phyloP scores from a whole-genome alignment of 2,797 vertebrate species.

The Cryptoblepharus egeriae region DNA sequence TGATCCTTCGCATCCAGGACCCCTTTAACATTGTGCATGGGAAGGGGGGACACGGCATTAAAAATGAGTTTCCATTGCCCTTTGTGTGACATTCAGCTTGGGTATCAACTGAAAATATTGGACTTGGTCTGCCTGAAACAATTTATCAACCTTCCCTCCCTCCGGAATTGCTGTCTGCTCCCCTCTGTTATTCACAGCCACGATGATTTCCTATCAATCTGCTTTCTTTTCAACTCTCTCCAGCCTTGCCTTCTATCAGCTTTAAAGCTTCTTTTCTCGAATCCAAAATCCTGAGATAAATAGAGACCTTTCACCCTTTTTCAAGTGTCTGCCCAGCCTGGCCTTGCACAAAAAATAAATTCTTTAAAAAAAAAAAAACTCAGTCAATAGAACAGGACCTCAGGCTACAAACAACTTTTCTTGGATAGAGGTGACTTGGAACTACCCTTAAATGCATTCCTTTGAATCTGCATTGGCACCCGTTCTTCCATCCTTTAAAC shows the following conservation, averaged over 20 bases:
- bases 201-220: constrained; percentile 64
- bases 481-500: not conserved
- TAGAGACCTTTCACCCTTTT: constrained; percentile 47
- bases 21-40: not conserved
- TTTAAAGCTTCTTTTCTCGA: constrained; percentile 37
- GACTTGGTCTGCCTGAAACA: constrained; percentile 55
- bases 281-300: constrained; percentile 34
- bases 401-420: not conserved
- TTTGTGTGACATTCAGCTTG: constrained; percentile 55
- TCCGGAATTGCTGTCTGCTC: constrained; percentile 63
- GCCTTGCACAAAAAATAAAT: not conserved
- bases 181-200: constrained; percentile 60
- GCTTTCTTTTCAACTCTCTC: constrained; percentile 38
- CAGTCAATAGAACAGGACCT: constrained; percentile 22
- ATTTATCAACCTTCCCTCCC: constrained; percentile 69
- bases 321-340: not conserved
- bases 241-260: constrained; percentile 49
- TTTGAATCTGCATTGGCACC: not conserved
- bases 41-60: not conserved
- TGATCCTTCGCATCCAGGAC: constrained; percentile 12
- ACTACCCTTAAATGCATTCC: not conserved
- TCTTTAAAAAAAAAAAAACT: too few relatives aligned
- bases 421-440: constrained; percentile 4
- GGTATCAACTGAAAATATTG: constrained; percentile 57
- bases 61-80: not conserved